Conservation (phyloP, 1,140 invertebrate species). For the Bombus ignitus region DNA sequence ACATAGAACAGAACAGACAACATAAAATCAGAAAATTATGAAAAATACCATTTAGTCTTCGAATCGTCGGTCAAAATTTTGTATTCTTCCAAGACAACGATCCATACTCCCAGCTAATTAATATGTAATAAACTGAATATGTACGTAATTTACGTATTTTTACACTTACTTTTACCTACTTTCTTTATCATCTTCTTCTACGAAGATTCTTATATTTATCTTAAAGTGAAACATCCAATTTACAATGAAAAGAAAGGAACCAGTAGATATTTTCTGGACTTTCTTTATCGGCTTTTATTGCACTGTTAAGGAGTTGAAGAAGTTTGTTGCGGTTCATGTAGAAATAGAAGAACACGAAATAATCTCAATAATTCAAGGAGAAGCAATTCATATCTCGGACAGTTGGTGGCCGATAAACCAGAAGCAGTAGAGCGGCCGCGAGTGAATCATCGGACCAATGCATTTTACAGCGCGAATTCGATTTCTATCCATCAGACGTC, state of each 20-base stretch:
- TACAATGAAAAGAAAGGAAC: background rate
- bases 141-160: too few relatives aligned
- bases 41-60: too few relatives aligned
- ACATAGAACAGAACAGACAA: too few relatives aligned
- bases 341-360: background rate
- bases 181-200: too few relatives aligned
- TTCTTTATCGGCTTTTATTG: background rate
- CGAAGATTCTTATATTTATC: too few relatives aligned
- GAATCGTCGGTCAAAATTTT: too few relatives aligned
- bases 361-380: slow-evolving; percentile 9
- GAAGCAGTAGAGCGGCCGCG: background rate
- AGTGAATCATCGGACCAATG: slow-evolving; percentile 58
- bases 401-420: background rate
- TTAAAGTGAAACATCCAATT: too few relatives aligned
- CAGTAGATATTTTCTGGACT: background rate
- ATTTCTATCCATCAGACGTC: slow-evolving; percentile 54
- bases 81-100: too few relatives aligned
- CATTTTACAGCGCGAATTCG: slow-evolving; percentile 61
- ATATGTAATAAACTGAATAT: too few relatives aligned
- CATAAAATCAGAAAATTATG: too few relatives aligned
- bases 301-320: background rate
- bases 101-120: too few relatives aligned
- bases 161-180: too few relatives aligned
- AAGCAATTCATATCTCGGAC: slow-evolving; percentile 18
- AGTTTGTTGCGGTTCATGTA: background rate